Evolutionary conservation across 2,113 vertebrate species (phyloP), one percentile per base, ranked within the genome.

Genomic region (Ceratotherium simum): DNA sequence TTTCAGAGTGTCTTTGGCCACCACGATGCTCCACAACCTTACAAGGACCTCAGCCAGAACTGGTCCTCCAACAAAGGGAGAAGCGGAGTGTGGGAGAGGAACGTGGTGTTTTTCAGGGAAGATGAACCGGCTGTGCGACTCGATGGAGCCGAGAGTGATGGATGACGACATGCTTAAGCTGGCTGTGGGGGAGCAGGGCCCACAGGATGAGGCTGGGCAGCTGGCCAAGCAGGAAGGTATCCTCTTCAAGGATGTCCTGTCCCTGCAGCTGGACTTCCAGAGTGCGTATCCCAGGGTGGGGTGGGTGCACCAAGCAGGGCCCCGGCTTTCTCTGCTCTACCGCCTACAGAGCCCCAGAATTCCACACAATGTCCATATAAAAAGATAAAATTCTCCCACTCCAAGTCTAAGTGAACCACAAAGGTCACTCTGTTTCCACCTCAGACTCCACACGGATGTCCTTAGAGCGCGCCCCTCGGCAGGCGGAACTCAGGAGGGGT

Each of bases 201-300:
- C 98, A 0, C 85, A 96, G 81, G 98, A 99, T 5, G 98, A 99
- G 75, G 98, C 98, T 0, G 92, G 96, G 27, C 90, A 81, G 56
- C 96, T 99, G 91, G 98, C 96, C 84, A 98, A 98, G 86, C 94
- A 39, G 17, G 99, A 99, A 96, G 99, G 97, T 54, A 97, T 99
- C 93, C 67, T 98, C 33, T 98, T 99, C 31, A 97, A 98, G 79
- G 98, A 99, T 6, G 98, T 99, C 60, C 91, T 20, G 2, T 96
- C 98, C 12, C 98, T 99, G 89, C 98, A 98, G n/a, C 98, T 99
- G 67, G 99, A 99, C 97, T 99, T 98, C 97, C 99, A 97, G 98
- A 98, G 99, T 99, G 96, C 98, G 99, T 97, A 97, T 80, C 21
- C 12, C 0, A n/a, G 39, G 39, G 27, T 42, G 27, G 67, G 62